Evolutionary conservation across 2,888 invertebrate genomes (phyloP).

Genomic region (Drosophila rubida): DNA sequence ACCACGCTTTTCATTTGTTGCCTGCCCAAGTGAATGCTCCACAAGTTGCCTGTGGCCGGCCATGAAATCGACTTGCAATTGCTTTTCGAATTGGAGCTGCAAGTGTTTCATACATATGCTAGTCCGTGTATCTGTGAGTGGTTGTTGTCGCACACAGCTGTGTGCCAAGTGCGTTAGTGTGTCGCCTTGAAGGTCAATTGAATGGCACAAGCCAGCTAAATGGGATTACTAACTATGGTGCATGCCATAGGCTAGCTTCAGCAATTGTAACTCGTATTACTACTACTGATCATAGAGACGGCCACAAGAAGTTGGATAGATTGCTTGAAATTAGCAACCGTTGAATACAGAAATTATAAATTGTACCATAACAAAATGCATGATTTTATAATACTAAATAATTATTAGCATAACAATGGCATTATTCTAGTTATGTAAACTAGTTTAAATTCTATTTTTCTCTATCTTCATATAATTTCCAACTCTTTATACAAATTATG

Average conservation of each 20-base stretch:
- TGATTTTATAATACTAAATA: constrained; percentile 5
- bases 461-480: neutral
- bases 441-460: constrained; percentile 4
- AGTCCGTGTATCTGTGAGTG: constrained; percentile 28
- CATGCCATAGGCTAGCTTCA: neutral
- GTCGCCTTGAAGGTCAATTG: constrained; percentile 65
- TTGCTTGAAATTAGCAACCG: neutral
- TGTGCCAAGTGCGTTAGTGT: constrained; percentile 49
- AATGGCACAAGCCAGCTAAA: constrained; percentile 62
- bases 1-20: constrained; percentile 55
- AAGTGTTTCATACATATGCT: constrained; percentile 34
- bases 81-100: constrained; percentile 50
- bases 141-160: constrained; percentile 23
- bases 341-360: neutral
- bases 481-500: constrained; percentile 10
- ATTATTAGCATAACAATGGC: constrained; percentile 8
- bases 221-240: constrained; percentile 11
- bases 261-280: neutral
- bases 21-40: constrained; percentile 68
- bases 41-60: constrained; percentile 69
- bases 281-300: neutral
- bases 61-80: constrained; percentile 76
- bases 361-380: neutral
- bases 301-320: neutral
- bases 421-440: neutral